phyloP scores from a whole-genome alignment of 2,797 vertebrate genomes.

The Diglossa cyanea region DNA sequence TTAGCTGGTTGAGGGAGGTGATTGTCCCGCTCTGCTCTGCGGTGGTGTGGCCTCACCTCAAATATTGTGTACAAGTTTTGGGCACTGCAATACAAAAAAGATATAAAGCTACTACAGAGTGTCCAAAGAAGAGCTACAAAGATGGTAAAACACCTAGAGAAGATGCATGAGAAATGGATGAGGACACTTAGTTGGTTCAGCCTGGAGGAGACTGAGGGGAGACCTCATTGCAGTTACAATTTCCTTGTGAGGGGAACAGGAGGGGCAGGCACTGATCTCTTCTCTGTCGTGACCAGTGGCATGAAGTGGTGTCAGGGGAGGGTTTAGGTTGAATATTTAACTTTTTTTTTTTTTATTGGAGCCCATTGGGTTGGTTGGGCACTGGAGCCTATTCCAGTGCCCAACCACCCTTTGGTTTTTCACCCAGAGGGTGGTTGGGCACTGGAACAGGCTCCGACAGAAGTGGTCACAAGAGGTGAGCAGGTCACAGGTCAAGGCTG shows the following conservation, averaged over 20 bases:
- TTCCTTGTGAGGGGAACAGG: not conserved
- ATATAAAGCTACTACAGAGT: not conserved
- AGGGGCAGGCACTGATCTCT: not conserved
- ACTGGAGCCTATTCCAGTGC: no score
- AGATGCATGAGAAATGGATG: fast-evolving
- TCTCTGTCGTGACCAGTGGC: not conserved
- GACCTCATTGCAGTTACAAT: not conserved
- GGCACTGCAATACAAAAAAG: not conserved
- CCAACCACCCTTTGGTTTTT: not conserved
- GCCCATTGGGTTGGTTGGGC: no score
- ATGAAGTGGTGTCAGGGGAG: not conserved
- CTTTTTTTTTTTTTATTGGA: no score
- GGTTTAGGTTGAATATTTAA: not conserved
- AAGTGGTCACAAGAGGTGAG: not conserved
- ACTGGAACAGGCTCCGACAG: not conserved
- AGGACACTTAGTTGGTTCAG: not conserved
- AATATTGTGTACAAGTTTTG: not conserved
- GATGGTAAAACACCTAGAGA: not conserved
- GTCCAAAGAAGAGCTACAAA: not conserved
- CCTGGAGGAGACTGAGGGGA: not conserved
- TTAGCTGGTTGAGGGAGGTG: not conserved
- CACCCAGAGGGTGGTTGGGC: not conserved
- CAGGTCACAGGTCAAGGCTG: not conserved
- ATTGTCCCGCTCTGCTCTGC: fast-evolving
- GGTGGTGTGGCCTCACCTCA: not conserved